These are phyloP conservation scores for Tryphoninae sp. DNA, from an alignment of 2,888 invertebrate species.

Conservation along the genomic window DNA sequence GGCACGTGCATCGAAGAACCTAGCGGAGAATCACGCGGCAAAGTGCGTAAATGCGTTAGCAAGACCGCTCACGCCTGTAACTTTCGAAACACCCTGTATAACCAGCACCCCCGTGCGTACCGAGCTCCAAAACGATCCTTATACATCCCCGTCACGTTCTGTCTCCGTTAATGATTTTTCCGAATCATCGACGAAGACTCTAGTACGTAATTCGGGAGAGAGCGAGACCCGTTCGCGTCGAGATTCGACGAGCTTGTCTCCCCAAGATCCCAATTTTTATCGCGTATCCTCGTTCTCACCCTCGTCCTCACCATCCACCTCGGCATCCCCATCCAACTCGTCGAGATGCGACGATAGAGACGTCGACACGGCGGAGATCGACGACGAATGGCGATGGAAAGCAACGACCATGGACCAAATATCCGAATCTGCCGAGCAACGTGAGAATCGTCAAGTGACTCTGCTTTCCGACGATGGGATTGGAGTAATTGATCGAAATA, in stretches of 20 bases:
- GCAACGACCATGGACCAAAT: conserved; percentile 17
- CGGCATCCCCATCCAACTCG: conserved; percentile 64
- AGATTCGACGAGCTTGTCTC: conserved; percentile 43
- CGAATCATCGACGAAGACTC: conserved; percentile 6
- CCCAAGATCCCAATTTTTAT: conserved; percentile 32
- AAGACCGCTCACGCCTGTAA: conserved; percentile 72
- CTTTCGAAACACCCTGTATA: conserved; percentile 74
- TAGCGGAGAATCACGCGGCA: conserved; percentile 75
- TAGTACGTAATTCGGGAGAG: conserved; percentile 5
- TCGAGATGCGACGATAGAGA: conserved; percentile 64
- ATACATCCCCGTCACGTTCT: conserved; percentile 41
- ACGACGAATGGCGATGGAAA: conserved; percentile 63
- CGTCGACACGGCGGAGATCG: conserved; percentile 48
- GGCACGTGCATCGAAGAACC: conserved; percentile 76
- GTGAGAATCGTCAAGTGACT: background rate
- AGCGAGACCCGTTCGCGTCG: conserved; percentile 5
- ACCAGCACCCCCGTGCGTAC: conserved; percentile 80
- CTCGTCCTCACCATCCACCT: conserved; percentile 52
- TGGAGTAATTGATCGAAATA: background rate
- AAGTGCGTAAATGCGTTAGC: conserved; percentile 79
- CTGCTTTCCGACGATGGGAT: background rate
- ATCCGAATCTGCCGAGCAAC: background rate
- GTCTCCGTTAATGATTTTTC: conserved; percentile 30
- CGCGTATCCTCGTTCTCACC: conserved; percentile 52
- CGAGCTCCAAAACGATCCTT: conserved; percentile 59